phyloP scores from a whole-genome alignment of 2,888 invertebrate genomes.

The Drosophila buzzatii region DNA sequence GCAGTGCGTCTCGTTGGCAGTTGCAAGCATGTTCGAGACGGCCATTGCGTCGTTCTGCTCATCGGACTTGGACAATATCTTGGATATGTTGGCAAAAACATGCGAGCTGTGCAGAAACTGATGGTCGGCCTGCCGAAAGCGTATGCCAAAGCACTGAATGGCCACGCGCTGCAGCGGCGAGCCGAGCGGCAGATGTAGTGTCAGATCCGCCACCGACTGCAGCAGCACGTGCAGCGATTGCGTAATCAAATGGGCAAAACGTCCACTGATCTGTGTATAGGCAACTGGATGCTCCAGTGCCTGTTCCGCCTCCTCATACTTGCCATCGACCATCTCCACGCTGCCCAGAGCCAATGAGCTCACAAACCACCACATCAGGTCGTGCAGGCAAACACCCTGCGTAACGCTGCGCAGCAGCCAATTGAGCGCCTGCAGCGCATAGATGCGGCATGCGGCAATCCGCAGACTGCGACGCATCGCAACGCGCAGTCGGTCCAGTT shows the following conservation, averaged over 20 bases:
- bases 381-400: conserved; percentile 95
- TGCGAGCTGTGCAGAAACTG: conserved; percentile 95
- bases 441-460: conserved; percentile 92
- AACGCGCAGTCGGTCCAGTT: conserved; percentile 92
- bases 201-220: conserved; percentile 96
- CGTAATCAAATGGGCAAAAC: conserved; percentile 89
- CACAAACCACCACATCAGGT: conserved; percentile 98
- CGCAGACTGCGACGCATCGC: conserved; percentile 95
- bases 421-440: conserved; percentile 96
- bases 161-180: conserved; percentile 96
- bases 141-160: conserved; percentile 96
- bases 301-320: conserved; percentile 79
- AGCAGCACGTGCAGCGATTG: conserved; percentile 93
- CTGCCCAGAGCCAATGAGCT: conserved; percentile 90
- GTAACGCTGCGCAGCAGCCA: conserved; percentile 97
- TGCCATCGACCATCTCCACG: conserved; percentile 84
- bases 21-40: conserved; percentile 78
- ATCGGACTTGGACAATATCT: conserved; percentile 96
- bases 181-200: conserved; percentile 94
- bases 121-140: conserved; percentile 95
- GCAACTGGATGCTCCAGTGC: conserved; percentile 90
- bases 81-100: conserved; percentile 98
- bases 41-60: conserved; percentile 88
- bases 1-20: conserved; percentile 67
- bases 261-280: conserved; percentile 92